Conservation (phyloP, 2,797 vertebrate genomes). For the Muscicapa comitata region DNA sequence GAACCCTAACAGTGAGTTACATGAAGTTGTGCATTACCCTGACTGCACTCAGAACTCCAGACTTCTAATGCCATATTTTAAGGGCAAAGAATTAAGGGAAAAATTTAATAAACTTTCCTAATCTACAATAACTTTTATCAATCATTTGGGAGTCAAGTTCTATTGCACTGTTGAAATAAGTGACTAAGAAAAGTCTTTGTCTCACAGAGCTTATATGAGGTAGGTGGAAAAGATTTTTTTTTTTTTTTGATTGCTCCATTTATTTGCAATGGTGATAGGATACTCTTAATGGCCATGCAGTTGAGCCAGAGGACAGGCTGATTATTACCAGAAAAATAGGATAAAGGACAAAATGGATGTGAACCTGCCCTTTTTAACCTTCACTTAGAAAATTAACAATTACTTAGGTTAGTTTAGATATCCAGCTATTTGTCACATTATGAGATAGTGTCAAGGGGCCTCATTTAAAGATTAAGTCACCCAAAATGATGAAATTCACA, state of each 20-base stretch:
- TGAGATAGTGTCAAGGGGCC: background rate
- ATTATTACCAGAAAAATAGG: background rate
- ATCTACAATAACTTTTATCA: background rate
- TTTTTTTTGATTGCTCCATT: background rate
- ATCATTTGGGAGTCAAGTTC: background rate
- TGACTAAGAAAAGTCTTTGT: background rate
- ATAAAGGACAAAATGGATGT: background rate
- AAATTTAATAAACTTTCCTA: background rate
- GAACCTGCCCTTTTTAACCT: background rate
- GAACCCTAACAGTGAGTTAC: background rate
- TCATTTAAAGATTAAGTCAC: background rate
- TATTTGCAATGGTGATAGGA: background rate
- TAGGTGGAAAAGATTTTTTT: background rate
- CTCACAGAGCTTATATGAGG: background rate
- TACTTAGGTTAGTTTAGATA: background rate
- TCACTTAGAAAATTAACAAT: background rate
- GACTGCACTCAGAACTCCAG: background rate
- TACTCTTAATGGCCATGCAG: background rate
- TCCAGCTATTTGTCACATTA: background rate
- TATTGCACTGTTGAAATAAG: background rate
- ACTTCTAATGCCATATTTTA: background rate
- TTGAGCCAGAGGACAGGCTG: slow-evolving; percentile 12
- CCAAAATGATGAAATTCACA: background rate
- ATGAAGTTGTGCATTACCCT: background rate
- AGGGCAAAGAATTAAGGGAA: background rate